phyloP scores from a whole-genome alignment of 1,140 invertebrate species.

The Drosophila cardini region DNA sequence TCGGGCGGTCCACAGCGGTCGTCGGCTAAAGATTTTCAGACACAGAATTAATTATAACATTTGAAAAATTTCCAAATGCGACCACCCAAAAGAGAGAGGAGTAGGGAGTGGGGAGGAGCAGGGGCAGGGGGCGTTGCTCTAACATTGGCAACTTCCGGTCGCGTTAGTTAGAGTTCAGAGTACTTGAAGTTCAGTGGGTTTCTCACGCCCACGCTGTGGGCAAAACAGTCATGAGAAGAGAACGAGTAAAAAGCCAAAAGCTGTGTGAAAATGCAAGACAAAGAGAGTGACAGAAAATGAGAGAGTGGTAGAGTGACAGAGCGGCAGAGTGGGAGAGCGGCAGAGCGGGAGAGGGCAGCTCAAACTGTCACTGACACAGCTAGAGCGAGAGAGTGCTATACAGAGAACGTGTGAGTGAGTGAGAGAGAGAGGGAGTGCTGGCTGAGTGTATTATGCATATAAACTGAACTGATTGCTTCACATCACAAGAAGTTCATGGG shows the following conservation, averaged over 20 bases:
- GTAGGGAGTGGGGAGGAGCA: not conserved
- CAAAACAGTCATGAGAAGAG: slow-evolving; percentile 55
- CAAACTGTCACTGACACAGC: slow-evolving; percentile 65
- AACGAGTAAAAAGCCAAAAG: slow-evolving; percentile 54
- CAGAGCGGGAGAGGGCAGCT: slow-evolving; percentile 14
- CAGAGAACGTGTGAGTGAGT: slow-evolving; percentile 21
- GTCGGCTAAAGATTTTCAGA: not conserved
- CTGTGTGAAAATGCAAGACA: slow-evolving; percentile 59
- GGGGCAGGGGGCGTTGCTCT: not conserved
- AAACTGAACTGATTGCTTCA: slow-evolving; percentile 48
- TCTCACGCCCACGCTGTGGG: slow-evolving; percentile 74
- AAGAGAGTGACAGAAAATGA: slow-evolving; percentile 40
- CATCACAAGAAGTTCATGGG: slow-evolving; percentile 69
- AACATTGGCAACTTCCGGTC: slow-evolving; percentile 66
- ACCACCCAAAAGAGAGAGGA: slow-evolving; percentile 35
- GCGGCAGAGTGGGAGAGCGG: not conserved
- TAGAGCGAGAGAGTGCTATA: slow-evolving; percentile 31
- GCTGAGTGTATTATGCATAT: slow-evolving; percentile 46
- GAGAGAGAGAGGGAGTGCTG: not conserved
- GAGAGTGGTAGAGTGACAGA: not conserved
- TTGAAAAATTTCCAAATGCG: not conserved
- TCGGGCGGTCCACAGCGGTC: slow-evolving; percentile 60
- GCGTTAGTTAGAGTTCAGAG: slow-evolving; percentile 37
- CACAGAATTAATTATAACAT: slow-evolving; percentile 36
- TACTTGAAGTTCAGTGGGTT: slow-evolving; percentile 67